Evolutionary conservation across 2,888 invertebrate species (phyloP), one percentile per base, ranked within the genome.

Genomic region (Drosophila conformis): DNA sequence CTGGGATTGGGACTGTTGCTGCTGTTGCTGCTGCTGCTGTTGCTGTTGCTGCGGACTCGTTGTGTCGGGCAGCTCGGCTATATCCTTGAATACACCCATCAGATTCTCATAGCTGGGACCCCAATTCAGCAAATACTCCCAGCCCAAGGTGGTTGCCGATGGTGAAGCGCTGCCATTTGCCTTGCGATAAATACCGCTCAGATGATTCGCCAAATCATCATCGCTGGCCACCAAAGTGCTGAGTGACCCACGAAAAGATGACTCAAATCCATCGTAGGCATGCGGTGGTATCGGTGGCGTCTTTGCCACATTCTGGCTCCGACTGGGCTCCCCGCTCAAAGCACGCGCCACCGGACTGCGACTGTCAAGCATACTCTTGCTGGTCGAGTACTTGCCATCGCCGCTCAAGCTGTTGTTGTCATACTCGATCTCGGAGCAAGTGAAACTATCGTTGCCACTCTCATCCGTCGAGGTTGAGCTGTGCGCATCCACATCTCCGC

Each of bases 381-480:
- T 94, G 46, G 91, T 91, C 0, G 93, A 91, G 72, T 95, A 94
- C 91, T 97, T 97, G 87, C 96, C 96, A 90, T 97, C 97, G 21
- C 97, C 97, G 63, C 95, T 96, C 75, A 97, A 94, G 88, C 97
- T 97, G 89, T 97, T 97, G 91, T 98, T 98, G 90, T 98, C 98
- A 92, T 98, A 98, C 93, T 99, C 99, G 91, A 98, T 98, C 94
- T 99, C 99, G 0, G 99, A 99, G 94, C 99, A 99, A 15, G 99
- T 99, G 94, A 99, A 99, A 85, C 98, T 98, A 92, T 99, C 99
- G 93, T 99, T 98, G 92, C 96, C 97, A 93, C 98, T 98, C 92
- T 98, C 98, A 87, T 98, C 97, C 13, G 98, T 97, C 11, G 97
- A 97, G 0, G 96, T 96, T 13, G 97, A 97, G 87, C 97, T 96